These are phyloP conservation scores for Trachurus trachurus DNA, from an alignment of 2,797 vertebrate species.

Conservation along the genomic window DNA sequence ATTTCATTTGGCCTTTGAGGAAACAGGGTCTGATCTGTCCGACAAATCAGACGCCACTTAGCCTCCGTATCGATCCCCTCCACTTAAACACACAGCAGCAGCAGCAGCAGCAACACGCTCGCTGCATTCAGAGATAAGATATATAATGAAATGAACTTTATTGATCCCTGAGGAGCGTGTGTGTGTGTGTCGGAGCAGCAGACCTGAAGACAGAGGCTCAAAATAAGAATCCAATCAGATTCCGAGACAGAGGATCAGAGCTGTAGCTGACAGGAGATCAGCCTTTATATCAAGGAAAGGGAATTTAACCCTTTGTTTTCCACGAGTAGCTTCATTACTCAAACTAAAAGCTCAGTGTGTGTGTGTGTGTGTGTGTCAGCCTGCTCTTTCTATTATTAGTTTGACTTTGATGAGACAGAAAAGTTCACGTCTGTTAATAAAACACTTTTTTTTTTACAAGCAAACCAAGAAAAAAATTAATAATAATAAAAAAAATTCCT, in stretches of 20 bases:
- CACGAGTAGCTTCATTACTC: background rate
- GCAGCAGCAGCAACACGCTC: background rate
- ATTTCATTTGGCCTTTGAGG: background rate
- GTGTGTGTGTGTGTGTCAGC: too few relatives aligned
- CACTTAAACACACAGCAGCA: constrained; percentile 15
- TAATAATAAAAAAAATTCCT: constrained; percentile 1
- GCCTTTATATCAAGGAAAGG: too few relatives aligned
- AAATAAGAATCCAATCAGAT: background rate
- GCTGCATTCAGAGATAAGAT: constrained; percentile 9
- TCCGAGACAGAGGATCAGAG: background rate
- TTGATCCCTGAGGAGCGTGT: constrained; percentile 28
- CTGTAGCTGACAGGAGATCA: background rate
- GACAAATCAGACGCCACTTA: constrained; percentile 29
- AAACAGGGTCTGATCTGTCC: constrained; percentile 21
- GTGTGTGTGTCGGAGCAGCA: background rate
- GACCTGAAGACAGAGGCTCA: background rate
- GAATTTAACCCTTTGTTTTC: background rate
- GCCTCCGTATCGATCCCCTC: constrained; percentile 27
- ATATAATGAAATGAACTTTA: constrained; percentile 19
- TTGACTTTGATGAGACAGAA: background rate
- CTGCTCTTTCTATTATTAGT: constrained; percentile 1
- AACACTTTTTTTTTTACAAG: background rate
- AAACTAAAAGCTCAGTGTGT: background rate
- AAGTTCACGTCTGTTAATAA: constrained; percentile 12
- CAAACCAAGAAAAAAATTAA: background rate